A percentile compares a stretch with the other conserved stretches of the same genome.
These are phyloP conservation scores for Pelodiscus sinensis DNA, from an alignment of 2,113 vertebrate genomes.

Conservation along the genomic window DNA sequence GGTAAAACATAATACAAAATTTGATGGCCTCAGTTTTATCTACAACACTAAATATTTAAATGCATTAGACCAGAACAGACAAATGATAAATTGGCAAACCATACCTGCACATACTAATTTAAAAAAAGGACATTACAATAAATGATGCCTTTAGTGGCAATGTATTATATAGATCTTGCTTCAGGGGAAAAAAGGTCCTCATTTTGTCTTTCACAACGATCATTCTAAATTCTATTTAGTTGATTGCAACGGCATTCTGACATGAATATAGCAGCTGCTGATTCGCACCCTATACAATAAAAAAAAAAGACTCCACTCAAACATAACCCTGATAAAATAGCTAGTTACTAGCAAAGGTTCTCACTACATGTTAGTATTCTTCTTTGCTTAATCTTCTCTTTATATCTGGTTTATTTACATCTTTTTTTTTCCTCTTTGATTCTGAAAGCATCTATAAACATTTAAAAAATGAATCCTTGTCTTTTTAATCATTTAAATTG, in stretches of 20 bases:
- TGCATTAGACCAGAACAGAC: neutral
- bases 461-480: neutral
- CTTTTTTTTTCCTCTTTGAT: neutral
- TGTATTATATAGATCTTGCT: constrained; percentile 26
- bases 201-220: constrained; percentile 41
- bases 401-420: neutral
- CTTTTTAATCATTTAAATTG: constrained; percentile 1
- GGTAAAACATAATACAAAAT: neutral
- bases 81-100: constrained; percentile 26
- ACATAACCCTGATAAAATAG: neutral
- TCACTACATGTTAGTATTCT: neutral
- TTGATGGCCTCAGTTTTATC: neutral
- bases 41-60: constrained; percentile 28
- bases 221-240: constrained; percentile 41
- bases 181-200: constrained; percentile 17
- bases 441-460: constrained; percentile 16
- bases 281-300: constrained; percentile 20
- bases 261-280: neutral
- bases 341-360: neutral
- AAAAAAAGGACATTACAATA: neutral
- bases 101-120: neutral
- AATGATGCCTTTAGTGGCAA: constrained; percentile 14
- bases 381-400: neutral
- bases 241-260: neutral
- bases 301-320: neutral